Evolutionary conservation across 2,113 vertebrate genomes (phyloP), one percentile per base, ranked within the genome.

Genomic region (Trematomus loennbergii): DNA sequence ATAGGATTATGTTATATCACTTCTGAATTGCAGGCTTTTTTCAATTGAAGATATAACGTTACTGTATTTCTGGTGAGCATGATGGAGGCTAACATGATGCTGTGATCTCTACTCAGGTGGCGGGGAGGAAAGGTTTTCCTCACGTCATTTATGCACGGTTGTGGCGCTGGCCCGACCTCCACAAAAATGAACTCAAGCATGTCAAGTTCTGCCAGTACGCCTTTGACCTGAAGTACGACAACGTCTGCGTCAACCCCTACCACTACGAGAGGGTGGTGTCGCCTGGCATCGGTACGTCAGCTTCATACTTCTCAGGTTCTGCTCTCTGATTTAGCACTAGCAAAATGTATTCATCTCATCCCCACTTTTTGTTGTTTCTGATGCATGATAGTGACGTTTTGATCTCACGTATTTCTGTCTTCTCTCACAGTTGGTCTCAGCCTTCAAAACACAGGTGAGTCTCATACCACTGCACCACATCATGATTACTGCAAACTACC

Each of bases 111-210:
- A 62, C 70, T 50, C 78, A 95, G 95, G 96, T 95, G 67, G 95
- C 95, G 0, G 95, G 95, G 13, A 94, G 95, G 72, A 97, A 96
- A 87, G 95, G 95, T 0, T 95, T 96, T 63, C 94, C 95, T 13
- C 95, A 94, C 18, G 95, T 96, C 20, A 95, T 96, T 74, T 96
- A 96, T 18, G 94, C 94, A 0, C 93, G 91, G 5, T 87, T 96
- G 59, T 96, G 95, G 95, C 93, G 95, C 18, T 96, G 95, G 95
- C 96, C 95, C 0, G 95, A 95, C 85, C 91, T 95, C 55, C 96
- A 96, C 93, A 96, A 96, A 62, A 96, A 96, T 12, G 96, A 96
- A 80, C 94, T 97, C 3, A 96, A 96, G 64, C 95, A 95, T 15
- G 93, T 92, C 53, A 93, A 94, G 68, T 96, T 95, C 92, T 97